Percentiles rank a stretch among this genome's conserved stretches.
Evolutionary conservation across 2,797 vertebrate species (phyloP).

Genomic region (Rhadinocentrus ornatus): DNA sequence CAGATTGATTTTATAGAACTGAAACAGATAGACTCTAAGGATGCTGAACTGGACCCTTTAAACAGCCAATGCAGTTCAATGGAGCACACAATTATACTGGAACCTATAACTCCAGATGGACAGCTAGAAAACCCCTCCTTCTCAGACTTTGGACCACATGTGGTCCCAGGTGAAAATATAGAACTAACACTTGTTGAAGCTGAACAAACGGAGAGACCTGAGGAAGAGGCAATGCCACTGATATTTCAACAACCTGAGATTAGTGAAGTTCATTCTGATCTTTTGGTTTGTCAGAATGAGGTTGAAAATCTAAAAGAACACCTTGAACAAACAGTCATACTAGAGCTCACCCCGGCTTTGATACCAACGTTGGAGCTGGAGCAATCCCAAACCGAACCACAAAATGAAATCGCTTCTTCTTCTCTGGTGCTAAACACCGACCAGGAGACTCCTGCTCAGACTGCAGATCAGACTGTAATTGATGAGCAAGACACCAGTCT

Average conservation of each 20-base stretch:
- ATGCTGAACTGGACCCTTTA: conserved; percentile 30
- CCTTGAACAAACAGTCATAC: conserved; percentile 71
- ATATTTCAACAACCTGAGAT: conserved; percentile 44
- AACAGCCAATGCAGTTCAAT: conserved; percentile 54
- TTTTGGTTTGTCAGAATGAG: conserved; percentile 56
- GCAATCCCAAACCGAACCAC: conserved; percentile 51
- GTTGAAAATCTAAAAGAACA: conserved; percentile 46
- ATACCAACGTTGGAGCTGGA: conserved; percentile 71
- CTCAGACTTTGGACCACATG: conserved; percentile 52
- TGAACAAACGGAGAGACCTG: conserved; percentile 38
- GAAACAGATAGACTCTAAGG: conserved; percentile 42
- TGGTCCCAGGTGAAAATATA: conserved; percentile 42
- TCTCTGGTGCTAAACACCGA: conserved; percentile 48
- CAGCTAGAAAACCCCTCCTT: conserved; percentile 66
- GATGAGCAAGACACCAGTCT: conserved; percentile 38
- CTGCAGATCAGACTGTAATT: conserved; percentile 27
- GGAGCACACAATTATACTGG: conserved; percentile 76
- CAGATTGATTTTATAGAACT: conserved; percentile 63
- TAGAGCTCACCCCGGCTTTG: conserved; percentile 73
- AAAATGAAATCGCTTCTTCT: conserved; percentile 50
- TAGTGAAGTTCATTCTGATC: conserved; percentile 27
- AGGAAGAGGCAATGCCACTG: conserved; percentile 46
- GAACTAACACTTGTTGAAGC: conserved; percentile 51
- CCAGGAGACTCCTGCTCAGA: conserved; percentile 45
- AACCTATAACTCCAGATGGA: conserved; percentile 76